Evolutionary conservation across 1,140 invertebrate genomes (phyloP), one percentile per base, ranked within the genome.

Genomic region (Pogonomyrmex barbatus): DNA sequence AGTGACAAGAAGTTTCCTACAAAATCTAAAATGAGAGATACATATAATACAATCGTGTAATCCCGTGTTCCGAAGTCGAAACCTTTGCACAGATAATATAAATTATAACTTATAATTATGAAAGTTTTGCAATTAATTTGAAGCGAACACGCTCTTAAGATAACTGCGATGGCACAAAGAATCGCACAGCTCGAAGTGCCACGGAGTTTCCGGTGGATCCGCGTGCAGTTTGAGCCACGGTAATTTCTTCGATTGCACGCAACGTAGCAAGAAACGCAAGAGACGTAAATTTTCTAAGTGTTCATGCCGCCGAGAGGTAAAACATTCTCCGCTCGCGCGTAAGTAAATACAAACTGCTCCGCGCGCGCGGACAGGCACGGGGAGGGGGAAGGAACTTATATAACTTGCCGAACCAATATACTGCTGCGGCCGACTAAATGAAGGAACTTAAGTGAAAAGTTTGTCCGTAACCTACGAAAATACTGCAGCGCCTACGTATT

Each of bases 371-470:
- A 73, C 50, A 76, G 79, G 56, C 52, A 76, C 10, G 73, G 75
- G 42, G 47, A 36, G 85, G 54, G 79, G 73, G 87, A 93, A 93
- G 91, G 85, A 87, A 78, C 50, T n/a, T 79, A 89, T 92, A 92
- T 90, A 93, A 93, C 91, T 94, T 92, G 85, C 88, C 85, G 88
- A 92, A 92, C 91, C 90, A 91, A 94, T 93, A 93, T 91, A 93
- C 91, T 84, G 77, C 89, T 42, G 85, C 85, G 87, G 88, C 90
- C 88, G 90, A 93, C 91, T 91, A 93, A 93, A 93, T 93, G 90
- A 93, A 93, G 90, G 90, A 91, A 93, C 92, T 93, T 93, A 90
- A 93, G 92, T 93, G 92, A 90, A 93, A 93, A 94, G 93, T 94
- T 94, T 87, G 90, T 89, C 82, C 91, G 88, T 90, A 91, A 91